Evolutionary conservation across 2,113 vertebrate genomes (phyloP).

Genomic region (Podarcis muralis): DNA sequence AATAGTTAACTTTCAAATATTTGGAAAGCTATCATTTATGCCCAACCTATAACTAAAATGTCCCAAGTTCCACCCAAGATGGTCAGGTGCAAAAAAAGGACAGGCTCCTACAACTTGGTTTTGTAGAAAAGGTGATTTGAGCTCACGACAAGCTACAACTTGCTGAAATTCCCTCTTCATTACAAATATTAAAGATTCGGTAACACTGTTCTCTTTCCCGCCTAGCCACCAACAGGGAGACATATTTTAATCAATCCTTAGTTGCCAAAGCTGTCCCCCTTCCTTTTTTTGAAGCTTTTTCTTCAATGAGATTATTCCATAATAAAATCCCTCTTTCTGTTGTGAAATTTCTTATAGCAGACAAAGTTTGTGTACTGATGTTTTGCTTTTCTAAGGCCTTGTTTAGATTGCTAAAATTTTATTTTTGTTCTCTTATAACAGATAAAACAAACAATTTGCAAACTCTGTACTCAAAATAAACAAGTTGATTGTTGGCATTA

Average conservation of each 20-base stretch:
- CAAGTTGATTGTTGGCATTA: not conserved
- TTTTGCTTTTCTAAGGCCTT: not conserved
- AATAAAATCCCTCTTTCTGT: not conserved
- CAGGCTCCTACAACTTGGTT: not conserved
- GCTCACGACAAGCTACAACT: not conserved
- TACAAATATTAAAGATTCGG: not conserved
- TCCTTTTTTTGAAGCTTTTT: not conserved
- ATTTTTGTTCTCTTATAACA: not conserved
- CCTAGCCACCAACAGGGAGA: not conserved
- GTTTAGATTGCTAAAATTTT: not conserved
- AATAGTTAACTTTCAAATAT: not conserved
- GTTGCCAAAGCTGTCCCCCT: not conserved
- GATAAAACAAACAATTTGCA: not conserved
- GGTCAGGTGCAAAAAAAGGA: not conserved
- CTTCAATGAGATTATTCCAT: not conserved
- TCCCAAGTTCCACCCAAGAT: not conserved
- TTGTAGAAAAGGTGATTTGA: not conserved
- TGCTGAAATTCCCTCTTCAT: not conserved
- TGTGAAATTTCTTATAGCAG: not conserved
- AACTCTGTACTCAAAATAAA: slow-evolving; percentile 1
- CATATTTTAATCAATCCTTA: not conserved
- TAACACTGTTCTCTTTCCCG: not conserved
- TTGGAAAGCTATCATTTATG: not conserved
- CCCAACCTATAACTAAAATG: not conserved
- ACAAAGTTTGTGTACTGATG: not conserved